Evolutionary conservation across 2,888 invertebrate species (phyloP), one percentile per base, ranked within the genome.

Genomic region (Flabesymbios commensalis): DNA sequence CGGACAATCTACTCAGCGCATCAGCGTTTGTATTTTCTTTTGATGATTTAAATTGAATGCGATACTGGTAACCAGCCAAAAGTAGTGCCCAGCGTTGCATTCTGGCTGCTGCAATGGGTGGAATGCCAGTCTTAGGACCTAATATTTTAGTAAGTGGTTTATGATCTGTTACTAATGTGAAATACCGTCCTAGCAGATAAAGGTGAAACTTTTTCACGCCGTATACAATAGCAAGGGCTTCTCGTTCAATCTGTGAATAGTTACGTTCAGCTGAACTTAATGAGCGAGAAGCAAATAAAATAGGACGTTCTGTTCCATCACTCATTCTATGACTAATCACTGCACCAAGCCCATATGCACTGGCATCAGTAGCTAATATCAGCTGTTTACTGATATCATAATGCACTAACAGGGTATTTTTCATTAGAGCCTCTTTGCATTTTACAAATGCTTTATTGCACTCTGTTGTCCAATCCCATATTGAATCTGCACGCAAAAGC

Each of bases 161-260:
- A 61, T 83, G 78, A 64, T 83, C 83, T 0, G 81, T 83, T 7
- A 74, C 42, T n/a, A 83, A 65, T 1, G 77, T 78, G 65, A 85
- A 85, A 19, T 73, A 68, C 14, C 77, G 68, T 2, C 82, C 83
- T 61, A 71, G 79, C 0, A 84, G 48, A 64, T 79, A 84, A 29
- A 78, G 71, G 55, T 80, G 77, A 69, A 83, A 84, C 67, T 78
- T 77, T 29, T 74, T 72, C 1, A 83, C 73, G 0, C 78, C 81
- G 63, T 75, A 84, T 17, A 83, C 73, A 4, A 83, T 64, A 17
- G 77, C 68, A 29, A 80, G 68, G 32, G 81, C 78, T 71, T 79
- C 81, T 65, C 77, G 74, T 54, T 83, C 78, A 17, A 80, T 65
- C 65, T 80, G 77, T 22, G 75, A 73, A 67, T 81, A 81, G 22